Conservation (phyloP, 2,797 vertebrate species). For the Anniella stebbinsi region DNA sequence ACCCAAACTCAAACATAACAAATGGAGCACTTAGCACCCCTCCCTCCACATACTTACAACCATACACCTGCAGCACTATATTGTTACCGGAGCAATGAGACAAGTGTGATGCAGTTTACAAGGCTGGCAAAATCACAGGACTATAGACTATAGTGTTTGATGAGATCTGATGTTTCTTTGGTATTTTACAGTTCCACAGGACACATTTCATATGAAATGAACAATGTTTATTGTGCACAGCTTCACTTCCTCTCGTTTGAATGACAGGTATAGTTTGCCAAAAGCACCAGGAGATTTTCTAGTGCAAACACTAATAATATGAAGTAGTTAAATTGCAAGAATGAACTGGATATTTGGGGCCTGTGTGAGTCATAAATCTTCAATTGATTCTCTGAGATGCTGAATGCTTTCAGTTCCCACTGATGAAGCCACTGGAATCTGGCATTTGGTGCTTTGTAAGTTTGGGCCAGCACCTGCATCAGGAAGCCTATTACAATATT, state of each 20-base stretch:
- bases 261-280: constrained; percentile 20
- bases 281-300: constrained; percentile 33
- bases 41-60: neutral
- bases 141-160: neutral
- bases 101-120: accelerated
- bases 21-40: accelerated
- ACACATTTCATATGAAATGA: neutral
- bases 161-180: neutral
- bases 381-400: neutral
- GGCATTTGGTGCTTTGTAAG: neutral
- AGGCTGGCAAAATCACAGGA: neutral
- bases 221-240: constrained; percentile 19
- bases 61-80: neutral
- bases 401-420: neutral
- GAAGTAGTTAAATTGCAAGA: constrained; percentile 14
- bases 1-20: too few species aligned
- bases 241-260: constrained; percentile 28
- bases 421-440: accelerated
- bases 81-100: constrained; percentile 3
- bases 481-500: neutral
- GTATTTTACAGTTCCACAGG: neutral
- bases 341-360: constrained; percentile 12
- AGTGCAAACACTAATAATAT: neutral
- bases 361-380: neutral
- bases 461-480: neutral